A percentile compares a stretch with the other conserved stretches of the same genome.
Conservation (phyloP, 2,113 vertebrate genomes). For the Seriola rivoliana region DNA sequence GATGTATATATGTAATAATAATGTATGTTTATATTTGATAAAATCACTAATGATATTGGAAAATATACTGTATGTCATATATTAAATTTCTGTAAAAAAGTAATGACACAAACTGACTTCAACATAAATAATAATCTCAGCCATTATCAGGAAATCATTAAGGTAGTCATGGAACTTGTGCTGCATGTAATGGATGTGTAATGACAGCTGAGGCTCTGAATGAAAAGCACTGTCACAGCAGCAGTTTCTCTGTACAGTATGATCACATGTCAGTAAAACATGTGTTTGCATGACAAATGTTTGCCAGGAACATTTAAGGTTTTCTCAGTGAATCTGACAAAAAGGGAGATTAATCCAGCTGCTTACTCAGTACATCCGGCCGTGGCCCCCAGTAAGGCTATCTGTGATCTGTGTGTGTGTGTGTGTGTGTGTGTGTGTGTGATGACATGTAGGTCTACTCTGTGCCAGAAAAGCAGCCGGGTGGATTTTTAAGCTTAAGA, state of each 20-base stretch:
- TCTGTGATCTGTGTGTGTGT: conserved; percentile 25
- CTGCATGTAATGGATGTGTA: neutral
- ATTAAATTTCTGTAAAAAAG: no score
- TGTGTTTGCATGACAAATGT: neutral
- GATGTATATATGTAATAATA: no score
- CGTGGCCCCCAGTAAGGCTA: conserved; percentile 9
- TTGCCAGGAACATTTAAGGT: neutral
- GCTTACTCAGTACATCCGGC: conserved; percentile 11
- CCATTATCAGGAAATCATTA: neutral
- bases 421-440: conserved; percentile 12
- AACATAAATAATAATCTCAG: conserved; percentile 7
- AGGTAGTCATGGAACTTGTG: neutral
- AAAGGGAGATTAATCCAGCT: neutral
- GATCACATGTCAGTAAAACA: neutral
- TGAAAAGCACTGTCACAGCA: neutral
- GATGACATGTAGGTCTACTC: conserved; percentile 38
- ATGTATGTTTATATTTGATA: no score
- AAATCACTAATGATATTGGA: no score
- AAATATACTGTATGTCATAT: no score
- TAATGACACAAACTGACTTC: neutral
- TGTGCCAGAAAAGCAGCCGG: conserved; percentile 34
- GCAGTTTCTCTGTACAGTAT: neutral
- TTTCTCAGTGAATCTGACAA: neutral
- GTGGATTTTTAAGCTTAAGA: conserved; percentile 30
- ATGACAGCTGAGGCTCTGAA: neutral